Percentiles rank a stretch among this genome's conserved stretches.
phyloP scores from a whole-genome alignment of 2,888 invertebrate genomes.

The Meteorus colon region DNA sequence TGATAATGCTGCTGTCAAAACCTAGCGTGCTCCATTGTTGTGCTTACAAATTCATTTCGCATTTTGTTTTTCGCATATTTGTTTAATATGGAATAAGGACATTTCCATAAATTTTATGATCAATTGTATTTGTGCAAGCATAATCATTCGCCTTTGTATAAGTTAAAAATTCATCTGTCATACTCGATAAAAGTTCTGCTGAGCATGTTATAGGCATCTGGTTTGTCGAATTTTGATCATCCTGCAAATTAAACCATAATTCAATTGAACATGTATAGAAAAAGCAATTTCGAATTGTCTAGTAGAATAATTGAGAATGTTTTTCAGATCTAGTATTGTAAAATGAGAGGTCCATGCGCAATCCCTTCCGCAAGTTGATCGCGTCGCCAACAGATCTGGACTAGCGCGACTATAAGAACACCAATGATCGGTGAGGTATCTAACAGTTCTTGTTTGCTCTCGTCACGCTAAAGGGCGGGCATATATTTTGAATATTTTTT shows the following conservation, averaged over 20 bases:
- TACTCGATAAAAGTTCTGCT: not conserved
- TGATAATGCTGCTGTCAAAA: not conserved
- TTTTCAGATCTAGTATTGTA: constrained; percentile 12
- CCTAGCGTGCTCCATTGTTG: constrained; percentile 4
- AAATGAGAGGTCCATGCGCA: constrained; percentile 47
- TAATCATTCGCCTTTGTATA: too few species aligned
- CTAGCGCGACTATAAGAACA: constrained; percentile 68
- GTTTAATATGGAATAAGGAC: not conserved
- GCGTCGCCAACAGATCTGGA: constrained; percentile 57
- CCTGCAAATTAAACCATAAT: not conserved
- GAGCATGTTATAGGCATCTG: not conserved
- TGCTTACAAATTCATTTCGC: constrained; percentile 17
- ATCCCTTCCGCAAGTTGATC: constrained; percentile 63
- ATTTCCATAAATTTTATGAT: too few species aligned
- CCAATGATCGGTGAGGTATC: constrained; percentile 61
- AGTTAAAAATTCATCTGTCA: not conserved
- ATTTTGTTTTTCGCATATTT: not conserved
- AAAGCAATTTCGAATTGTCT: not conserved
- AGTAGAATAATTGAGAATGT: constrained; percentile 10
- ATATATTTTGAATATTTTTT: constrained; percentile 49
- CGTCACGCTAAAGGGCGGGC: constrained; percentile 65
- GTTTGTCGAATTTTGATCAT: not conserved
- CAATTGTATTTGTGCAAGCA: too few species aligned
- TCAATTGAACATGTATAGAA: not conserved
- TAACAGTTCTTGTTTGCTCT: constrained; percentile 68